Base-by-base conservation (phyloP, 2,113 vertebrate species). In the Nanorana parkeri region DNA sequence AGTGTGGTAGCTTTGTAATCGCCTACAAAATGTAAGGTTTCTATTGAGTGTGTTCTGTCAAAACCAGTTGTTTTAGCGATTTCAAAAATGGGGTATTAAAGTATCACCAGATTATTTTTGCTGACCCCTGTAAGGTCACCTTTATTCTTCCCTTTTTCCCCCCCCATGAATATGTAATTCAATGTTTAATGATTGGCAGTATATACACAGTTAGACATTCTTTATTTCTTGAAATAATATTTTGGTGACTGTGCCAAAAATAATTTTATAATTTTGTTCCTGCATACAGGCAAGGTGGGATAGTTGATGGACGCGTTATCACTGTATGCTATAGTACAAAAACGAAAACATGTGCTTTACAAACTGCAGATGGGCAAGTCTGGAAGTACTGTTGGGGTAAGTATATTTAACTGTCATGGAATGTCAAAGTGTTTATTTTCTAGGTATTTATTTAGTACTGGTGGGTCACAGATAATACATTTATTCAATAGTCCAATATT, bases 301-400 rank as follows among this genome's bases (percentile, higher is more conserved):
- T 88, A 3, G 91, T 99, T 65, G 91, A 92, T n/a, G 96, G 95
- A 19, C 88, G 94, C 19, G 90, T 99, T 67, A 92, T 95, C 85
- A 92, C 90, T 82, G 17, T 96, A 36, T 95, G 88, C 75, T 94
- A 91, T 87, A 92, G 86, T 84, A 87, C 91, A 4, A 90, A 88
- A 83, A 95, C 91, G 6, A 91, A 87, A 80, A 92, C 90, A 0
- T 89, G 96, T 81, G 95, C 94, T 10, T 64, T 99, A 15, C 96
- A 98, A 85, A 90, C 98, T 86, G 89, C 94, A 84, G 91, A 95
- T 67, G 94, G 96, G 55, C 92, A 83, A 68, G 89, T 97, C 81
- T 85, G 92, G 82, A 98, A 91, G 84, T 93, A 96, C 72, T 55
- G 91, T 19, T 97, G 95, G 94, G 95, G 98, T 99, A 82, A 91